Evolutionary conservation across 2,113 vertebrate genomes (phyloP), one percentile per base, ranked within the genome.

Genomic region (Aptenodytes patagonicus): DNA sequence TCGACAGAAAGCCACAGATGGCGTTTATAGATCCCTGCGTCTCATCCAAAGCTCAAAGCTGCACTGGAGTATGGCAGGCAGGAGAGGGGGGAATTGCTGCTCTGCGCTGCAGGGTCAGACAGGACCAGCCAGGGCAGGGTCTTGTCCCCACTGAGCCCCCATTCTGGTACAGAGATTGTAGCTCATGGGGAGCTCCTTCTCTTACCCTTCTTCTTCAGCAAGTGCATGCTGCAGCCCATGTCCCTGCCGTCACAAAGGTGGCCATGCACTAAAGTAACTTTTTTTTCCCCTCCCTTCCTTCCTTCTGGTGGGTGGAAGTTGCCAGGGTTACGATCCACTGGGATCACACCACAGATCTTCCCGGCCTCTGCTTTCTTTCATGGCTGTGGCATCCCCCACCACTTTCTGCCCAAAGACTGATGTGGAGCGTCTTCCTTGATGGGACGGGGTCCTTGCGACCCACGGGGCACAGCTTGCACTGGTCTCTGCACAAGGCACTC

Each of bases 51-150:
- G 19, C 40, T 79, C 22, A 54, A 34, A 60, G 38, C 16, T 52
- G 28, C 34, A 18, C n/a, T 38, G 22, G 21, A 73, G 10, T 5
- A 5, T 19, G 24, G 18, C 47, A 36, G 34, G 19, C 25, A 69
- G 34, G 40, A 71, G 20, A 25, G 10, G 8, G 15, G 20, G 13
- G 13, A 44, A 24, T 38, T 61, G 78, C 57, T 77, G 52, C 46
- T 36, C 52, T 44, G 11, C 3, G 1, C n/a, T 49, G 40, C 26
- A 38, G n/a, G 7, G 22, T 31, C 1, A 0, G 24, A 32, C 28
- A n/a, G 9, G 31, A 70, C 22, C 61, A 86, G 25, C 7, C 7
- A 9, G 29, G 16, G 36, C 34, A 70, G 38, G 7, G 46, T 47
- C 25, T 58, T 38, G 10, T 40, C n/a, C 29, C 7, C 11, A 36